These are phyloP conservation scores for Dolichotis patagonum DNA, from an alignment of 2,113 vertebrate genomes.

Conservation along the genomic window DNA sequence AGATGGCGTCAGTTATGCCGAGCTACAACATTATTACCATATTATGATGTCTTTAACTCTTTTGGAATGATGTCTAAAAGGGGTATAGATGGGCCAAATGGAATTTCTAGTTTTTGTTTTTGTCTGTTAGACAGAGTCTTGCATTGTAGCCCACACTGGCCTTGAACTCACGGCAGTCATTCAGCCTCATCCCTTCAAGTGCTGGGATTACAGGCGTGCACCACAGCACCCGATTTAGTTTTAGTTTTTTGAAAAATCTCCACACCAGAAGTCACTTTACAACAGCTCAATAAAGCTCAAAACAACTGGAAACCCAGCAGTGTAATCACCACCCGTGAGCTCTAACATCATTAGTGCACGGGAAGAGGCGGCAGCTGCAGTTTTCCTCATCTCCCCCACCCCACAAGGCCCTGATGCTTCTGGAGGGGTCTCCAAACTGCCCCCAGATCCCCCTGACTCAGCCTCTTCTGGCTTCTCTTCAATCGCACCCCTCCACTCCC, in stretches of 20 bases:
- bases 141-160: too few relatives aligned
- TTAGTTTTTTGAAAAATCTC: neutral
- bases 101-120: neutral
- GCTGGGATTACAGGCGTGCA: too few relatives aligned
- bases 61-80: neutral
- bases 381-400: neutral
- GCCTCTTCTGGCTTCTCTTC: neutral
- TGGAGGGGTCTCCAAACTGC: accelerated
- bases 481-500: accelerated
- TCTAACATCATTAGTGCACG: too few relatives aligned
- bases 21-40: too few relatives aligned
- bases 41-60: neutral
- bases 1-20: too few relatives aligned
- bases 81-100: neutral
- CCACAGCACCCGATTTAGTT: too few relatives aligned
- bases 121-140: too few relatives aligned
- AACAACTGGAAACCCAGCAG: neutral
- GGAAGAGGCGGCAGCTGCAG: neutral
- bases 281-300: neutral
- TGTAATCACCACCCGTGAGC: neutral
- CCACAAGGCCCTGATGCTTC: too few relatives aligned
- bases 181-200: too few relatives aligned
- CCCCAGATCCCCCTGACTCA: neutral
- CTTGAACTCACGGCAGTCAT: too few relatives aligned
- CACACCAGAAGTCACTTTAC: neutral